Evolutionary conservation across 2,113 vertebrate species (phyloP), one percentile per base, ranked within the genome.

Genomic region (Chamaetylas fuelleborni): DNA sequence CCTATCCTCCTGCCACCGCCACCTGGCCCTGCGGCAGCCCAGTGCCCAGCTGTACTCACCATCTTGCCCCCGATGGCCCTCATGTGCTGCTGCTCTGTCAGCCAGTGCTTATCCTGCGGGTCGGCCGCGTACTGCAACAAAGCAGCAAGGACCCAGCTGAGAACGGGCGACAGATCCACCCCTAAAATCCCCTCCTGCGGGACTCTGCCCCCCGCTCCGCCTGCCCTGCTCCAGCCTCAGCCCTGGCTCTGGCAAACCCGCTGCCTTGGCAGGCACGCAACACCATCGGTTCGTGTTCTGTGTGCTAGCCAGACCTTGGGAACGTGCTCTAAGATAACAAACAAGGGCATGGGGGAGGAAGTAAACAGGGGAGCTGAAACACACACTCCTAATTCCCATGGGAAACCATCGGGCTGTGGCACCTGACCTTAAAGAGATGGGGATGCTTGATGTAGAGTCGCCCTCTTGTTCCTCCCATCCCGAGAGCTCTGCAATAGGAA

Each of bases 391-490:
- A 1, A 5, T 13, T 45, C 74, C 84, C 74, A 19, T 5, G n/a
- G 4, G 84, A 58, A 87, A 61, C 45, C 1, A 5, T 67, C 82
- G 3, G 16, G 67, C 70, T 12, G 73, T 0, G 2, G 57, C 65
- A 43, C 56, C 96, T 97, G 97, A 99, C 99, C 99, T 99, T 99
- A 95, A 99, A 99, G 78, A 99, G 98, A 81, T 99, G 98, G 14
- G 99, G 98, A 57, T 99, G 99, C 96, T 99, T 99, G 97, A 99
- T 99, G 97, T 99, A 99, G 95, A 99, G 99, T 26, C 99, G 98
- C 40, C 99, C 99, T 98, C 99, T 98, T 96, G 99, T 99, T 84
- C 99, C 99, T 40, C 99, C 99, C 99, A 99, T 99, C 54, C 99
- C 99, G 56, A 99, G 98, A 54, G 99, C 99, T 92, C 99, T 99